Conservation (phyloP, 1,140 invertebrate genomes). For the Bilobella aurantiaca region DNA sequence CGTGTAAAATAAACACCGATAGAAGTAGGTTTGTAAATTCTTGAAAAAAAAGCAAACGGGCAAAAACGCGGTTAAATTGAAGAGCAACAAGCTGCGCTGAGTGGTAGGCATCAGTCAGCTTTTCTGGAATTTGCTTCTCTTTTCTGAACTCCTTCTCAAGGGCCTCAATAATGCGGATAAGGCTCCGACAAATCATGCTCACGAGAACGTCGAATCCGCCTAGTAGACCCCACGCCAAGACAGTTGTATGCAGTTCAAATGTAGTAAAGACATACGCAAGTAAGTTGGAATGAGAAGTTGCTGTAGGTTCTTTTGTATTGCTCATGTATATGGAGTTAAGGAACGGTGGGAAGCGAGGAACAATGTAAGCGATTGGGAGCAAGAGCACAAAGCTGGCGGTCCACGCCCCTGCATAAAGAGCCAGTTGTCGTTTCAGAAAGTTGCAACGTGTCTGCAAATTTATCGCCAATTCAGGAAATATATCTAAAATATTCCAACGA, state of each 20-base stretch:
- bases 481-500: background rate
- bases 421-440: background rate
- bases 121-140: background rate
- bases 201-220: background rate
- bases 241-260: background rate
- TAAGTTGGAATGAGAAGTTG: background rate
- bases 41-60: background rate
- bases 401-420: background rate
- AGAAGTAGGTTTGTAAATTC: background rate
- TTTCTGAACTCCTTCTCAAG: background rate
- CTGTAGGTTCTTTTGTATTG: background rate
- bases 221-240: background rate
- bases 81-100: background rate
- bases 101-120: background rate
- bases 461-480: background rate
- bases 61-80: background rate
- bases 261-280: background rate
- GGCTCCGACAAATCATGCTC: constrained; percentile 9
- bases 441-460: background rate
- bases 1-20: background rate
- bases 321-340: constrained; percentile 1
- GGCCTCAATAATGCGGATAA: background rate
- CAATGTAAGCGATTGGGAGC: background rate
- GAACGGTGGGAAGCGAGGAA: constrained; percentile 10
- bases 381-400: background rate